Percentiles rank a stretch among this genome's conserved stretches.
Conservation (phyloP, 2,113 vertebrate species). For the Podilymbus podiceps region DNA sequence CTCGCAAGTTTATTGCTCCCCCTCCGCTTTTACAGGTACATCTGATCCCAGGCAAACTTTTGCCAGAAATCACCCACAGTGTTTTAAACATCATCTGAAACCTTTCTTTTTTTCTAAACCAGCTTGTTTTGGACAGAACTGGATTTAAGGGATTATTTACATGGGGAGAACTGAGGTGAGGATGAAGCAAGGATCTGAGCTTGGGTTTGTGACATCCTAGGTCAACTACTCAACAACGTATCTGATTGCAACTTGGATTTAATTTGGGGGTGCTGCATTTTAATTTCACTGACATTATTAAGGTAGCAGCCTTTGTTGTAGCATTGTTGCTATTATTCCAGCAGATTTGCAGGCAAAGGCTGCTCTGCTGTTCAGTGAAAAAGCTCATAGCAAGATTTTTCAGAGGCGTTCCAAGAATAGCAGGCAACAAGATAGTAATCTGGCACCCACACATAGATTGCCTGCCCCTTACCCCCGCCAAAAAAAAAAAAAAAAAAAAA, state of each 20-base stretch:
- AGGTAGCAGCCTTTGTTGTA: background rate
- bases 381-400: constrained; percentile 10
- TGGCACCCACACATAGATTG: background rate
- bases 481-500: background rate
- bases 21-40: background rate
- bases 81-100: background rate
- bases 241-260: background rate
- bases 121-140: background rate
- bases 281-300: background rate
- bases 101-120: background rate
- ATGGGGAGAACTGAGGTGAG: background rate
- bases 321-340: background rate
- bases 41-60: background rate
- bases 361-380: background rate
- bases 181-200: background rate
- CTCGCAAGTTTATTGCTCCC: background rate
- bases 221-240: background rate
- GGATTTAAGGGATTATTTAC: background rate
- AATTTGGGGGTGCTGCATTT: background rate
- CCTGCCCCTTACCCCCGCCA: background rate
- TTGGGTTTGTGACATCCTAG: background rate
- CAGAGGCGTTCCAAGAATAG: constrained; percentile 14
- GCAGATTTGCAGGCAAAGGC: background rate
- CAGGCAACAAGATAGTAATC: background rate
- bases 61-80: background rate